Evolutionary conservation across 2,797 vertebrate species (phyloP), one percentile per base, ranked within the genome.

Genomic region (Paratrypauchen microcephalus): DNA sequence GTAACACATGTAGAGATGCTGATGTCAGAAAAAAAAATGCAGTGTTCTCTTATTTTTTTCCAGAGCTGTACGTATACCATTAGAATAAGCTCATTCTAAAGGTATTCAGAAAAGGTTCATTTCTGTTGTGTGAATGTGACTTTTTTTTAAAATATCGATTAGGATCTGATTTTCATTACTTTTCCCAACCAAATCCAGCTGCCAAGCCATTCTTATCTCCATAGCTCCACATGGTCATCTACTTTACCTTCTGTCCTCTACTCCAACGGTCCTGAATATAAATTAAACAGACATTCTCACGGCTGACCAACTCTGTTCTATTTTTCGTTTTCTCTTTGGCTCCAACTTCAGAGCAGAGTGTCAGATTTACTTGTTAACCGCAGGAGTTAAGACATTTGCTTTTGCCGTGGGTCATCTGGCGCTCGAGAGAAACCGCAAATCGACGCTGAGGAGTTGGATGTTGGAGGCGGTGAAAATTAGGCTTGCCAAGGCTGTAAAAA

Each of bases 211-310:
- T 50, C 48, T 36, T 41, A 45, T n/a, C 48, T 52, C 18, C 6
- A 52, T 8, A 18, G 48, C 48, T 45, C 48, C n/a, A 52, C 5
- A 18, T 2, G 48, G n/a, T 52, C 5, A 3, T 21, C 23, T 4
- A 9, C 52, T 23, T 23, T 23, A 55, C 9, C 13, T 26, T 12
- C 13, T n/a, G 7, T 23, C 54, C 9, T 24, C 21, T 23, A 21
- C 19, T 21, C 15, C 55, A 57, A 12, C 78, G 13, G 72, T 85
- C 86, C 80, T 84, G 83, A 91, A 89, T 84, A 83, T 84, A 89
- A 87, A 86, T 89, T 85, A 89, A 81, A 81, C 83, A 81, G 77
- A 80, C 80, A 83, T 85, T 86, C 85, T 86, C 84, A 87, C 80
- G 71, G 80, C 70, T 80, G 80, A 84, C 82, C 32, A 68, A 65